These are phyloP conservation scores for Steinernema feltiae DNA, from an alignment of 1,140 invertebrate species.

Conservation along the genomic window DNA sequence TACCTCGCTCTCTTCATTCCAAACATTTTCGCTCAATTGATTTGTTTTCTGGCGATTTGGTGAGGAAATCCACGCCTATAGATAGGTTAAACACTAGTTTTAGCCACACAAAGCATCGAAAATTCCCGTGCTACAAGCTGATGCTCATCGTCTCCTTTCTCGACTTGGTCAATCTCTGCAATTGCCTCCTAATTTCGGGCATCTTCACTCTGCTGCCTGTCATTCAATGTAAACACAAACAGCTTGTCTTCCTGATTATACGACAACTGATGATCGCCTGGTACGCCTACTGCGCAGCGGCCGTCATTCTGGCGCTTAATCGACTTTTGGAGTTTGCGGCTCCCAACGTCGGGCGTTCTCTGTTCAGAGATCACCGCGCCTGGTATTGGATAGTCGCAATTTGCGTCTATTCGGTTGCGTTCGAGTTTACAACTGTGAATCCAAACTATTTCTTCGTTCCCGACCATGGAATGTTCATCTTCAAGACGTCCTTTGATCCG, in stretches of 20 bases:
- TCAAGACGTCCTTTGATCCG: neutral
- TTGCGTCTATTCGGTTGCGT: neutral
- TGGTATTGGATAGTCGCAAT: neutral
- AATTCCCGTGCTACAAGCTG: neutral
- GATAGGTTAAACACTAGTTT: neutral
- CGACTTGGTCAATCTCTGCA: neutral
- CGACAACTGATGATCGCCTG: neutral
- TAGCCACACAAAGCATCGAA: neutral
- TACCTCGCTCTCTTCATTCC: neutral
- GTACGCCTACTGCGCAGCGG: neutral
- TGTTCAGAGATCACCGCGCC: neutral
- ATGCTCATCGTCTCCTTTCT: neutral
- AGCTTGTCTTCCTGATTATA: neutral
- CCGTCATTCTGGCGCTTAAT: neutral
- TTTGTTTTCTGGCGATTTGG: neutral
- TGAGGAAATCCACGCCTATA: neutral
- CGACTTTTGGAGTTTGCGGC: neutral
- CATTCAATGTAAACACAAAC: neutral
- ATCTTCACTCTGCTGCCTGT: neutral
- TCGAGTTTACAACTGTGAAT: neutral
- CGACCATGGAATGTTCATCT: neutral
- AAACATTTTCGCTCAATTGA: neutral
- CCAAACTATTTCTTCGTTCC: neutral
- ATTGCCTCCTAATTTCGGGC: neutral
- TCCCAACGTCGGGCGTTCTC: neutral